These are phyloP conservation scores for Rhadinocentrus ornatus DNA, from an alignment of 2,797 vertebrate species.

Conservation along the genomic window DNA sequence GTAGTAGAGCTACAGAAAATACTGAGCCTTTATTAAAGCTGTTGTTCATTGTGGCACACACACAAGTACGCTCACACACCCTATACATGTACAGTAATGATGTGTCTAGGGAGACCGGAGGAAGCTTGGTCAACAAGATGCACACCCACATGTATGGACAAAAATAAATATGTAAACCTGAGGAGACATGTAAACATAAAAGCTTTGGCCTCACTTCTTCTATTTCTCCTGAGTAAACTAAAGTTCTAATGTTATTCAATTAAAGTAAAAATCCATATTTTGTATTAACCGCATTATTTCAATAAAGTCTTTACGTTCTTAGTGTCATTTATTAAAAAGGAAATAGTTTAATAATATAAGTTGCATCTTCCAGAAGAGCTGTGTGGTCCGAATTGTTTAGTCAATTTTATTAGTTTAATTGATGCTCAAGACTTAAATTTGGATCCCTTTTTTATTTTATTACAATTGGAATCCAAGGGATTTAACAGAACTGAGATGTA, in stretches of 20 bases:
- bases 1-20: conserved; percentile 13
- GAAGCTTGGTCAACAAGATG: conserved; percentile 51
- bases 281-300: not conserved
- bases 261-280: not conserved
- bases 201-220: not conserved
- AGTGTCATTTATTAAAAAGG: no score
- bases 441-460: no score
- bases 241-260: not conserved
- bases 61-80: not conserved
- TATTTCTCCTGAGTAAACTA: not conserved
- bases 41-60: conserved; percentile 27
- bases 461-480: no score
- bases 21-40: conserved; percentile 19
- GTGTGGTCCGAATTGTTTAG: no score
- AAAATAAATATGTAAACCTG: conserved; percentile 45
- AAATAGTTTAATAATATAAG: not conserved
- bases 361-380: no score
- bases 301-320: not conserved
- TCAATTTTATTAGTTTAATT: no score
- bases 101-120: conserved; percentile 51
- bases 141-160: conserved; percentile 52
- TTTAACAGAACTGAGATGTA: no score
- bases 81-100: conserved; percentile 54
- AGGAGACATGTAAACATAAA: conserved; percentile 9
- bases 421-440: no score